These are phyloP conservation scores for Cisticola juncidis DNA, from an alignment of 2,113 vertebrate species.

Conservation along the genomic window DNA sequence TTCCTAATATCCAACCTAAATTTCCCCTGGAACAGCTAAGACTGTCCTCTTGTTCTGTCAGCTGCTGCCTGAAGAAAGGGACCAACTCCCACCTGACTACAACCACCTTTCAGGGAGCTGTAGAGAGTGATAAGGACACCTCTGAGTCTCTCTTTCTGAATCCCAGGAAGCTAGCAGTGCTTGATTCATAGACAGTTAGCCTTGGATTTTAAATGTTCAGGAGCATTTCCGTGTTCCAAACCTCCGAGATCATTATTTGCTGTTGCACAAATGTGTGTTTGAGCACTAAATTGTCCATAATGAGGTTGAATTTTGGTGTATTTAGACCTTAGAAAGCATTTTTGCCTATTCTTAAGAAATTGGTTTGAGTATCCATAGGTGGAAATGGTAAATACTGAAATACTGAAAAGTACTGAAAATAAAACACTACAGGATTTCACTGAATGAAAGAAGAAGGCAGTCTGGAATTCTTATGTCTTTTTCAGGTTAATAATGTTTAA, in stretches of 20 bases:
- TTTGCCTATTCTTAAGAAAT: not conserved
- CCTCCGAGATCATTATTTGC: not conserved
- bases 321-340: not conserved
- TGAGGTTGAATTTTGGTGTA: not conserved
- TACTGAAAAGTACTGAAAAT: not conserved
- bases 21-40: not conserved
- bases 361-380: not conserved
- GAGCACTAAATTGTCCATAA: not conserved
- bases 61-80: not conserved
- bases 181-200: not conserved
- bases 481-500: not conserved
- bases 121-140: not conserved
- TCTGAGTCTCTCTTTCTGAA: not conserved
- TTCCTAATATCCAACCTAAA: not conserved
- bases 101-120: not conserved
- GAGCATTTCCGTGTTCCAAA: not conserved
- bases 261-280: not conserved
- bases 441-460: accelerated
- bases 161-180: not conserved
- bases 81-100: not conserved
- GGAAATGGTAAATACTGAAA: not conserved
- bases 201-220: conserved; percentile 13
- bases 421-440: not conserved
- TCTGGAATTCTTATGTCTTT: not conserved
- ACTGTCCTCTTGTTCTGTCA: not conserved